A percentile compares a stretch with the other conserved stretches of the same genome.
phyloP scores from a whole-genome alignment of 2,113 vertebrate genomes.

The Bos indicus region DNA sequence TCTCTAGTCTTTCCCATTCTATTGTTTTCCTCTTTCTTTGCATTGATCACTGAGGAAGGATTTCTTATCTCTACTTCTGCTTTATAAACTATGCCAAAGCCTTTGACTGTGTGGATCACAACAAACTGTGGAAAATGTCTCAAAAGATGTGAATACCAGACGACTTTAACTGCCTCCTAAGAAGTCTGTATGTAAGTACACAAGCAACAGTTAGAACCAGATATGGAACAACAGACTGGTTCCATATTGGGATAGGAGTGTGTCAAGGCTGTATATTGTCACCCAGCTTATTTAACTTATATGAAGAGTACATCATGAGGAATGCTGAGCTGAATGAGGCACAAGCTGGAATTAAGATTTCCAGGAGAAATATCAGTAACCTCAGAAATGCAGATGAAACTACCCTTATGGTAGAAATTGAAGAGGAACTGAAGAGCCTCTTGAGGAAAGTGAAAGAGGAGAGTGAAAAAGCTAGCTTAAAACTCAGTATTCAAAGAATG shows the following conservation, averaged over 20 bases:
- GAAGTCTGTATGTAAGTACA: not conserved
- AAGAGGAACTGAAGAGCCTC: not conserved
- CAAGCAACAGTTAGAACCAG: not conserved
- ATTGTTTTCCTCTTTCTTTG: not conserved
- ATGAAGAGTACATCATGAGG: fast-evolving
- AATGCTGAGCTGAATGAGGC: not conserved
- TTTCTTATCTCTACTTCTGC: not conserved
- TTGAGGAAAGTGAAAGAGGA: not conserved
- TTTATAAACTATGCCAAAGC: not conserved
- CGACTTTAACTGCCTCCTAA: not conserved
- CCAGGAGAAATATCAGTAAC: not conserved
- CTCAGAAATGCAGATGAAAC: not conserved
- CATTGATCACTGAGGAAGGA: not conserved
- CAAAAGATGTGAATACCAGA: not conserved
- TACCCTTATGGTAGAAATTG: not conserved
- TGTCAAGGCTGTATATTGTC: not conserved
- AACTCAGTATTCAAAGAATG: not conserved
- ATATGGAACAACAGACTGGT: not conserved
- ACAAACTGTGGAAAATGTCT: not conserved
- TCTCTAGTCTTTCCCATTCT: not conserved
- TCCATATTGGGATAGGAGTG: not conserved
- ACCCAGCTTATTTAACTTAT: not conserved
- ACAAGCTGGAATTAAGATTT: not conserved
- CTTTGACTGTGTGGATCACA: not conserved
- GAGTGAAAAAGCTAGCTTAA: not conserved